Base-by-base conservation (phyloP, 2,888 invertebrate species). In the Philhelius pedissequus region DNA sequence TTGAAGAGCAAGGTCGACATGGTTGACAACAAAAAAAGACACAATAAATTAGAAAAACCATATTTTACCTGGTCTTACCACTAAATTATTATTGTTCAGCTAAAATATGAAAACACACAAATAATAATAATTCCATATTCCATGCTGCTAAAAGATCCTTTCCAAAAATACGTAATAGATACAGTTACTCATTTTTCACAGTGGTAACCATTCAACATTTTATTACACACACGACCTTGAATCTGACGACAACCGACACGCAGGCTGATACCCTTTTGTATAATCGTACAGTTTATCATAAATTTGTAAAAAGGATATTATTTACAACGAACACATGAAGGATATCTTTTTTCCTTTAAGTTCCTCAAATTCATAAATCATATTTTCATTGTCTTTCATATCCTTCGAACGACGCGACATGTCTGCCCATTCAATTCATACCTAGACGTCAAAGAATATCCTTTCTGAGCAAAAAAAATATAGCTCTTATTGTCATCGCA, bases 221-320 rank as follows among this genome's bases (percentile, higher is more conserved):
- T 74, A 83, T 74, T 74, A 35, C 64, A 30, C 2, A 1, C 4
- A 60, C 38, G 79, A 35, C 84, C 66, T 66, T 75, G 70, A 30
- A 45, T 15, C 15, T 32, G 13, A 38, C 56, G 52, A 35, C 45
- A 13, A 20, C 20, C 20, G 11, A 35, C 9, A 15, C 58, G 45
- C 73, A 52, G 74, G 68, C 70, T 66, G 84, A 68, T 75, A 79
- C 79, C 84, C 79, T 84, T 84, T 84, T 84, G 84, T 84, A 45
- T 60, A 79, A 79, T 66, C 64, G 40, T 18, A 38, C 25, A 48
- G 75, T 71, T 80, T 80, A 79, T 79, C 83, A 79, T 79, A 83
- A 74, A 83, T 74, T 73, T 73, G 40, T 78, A 52, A 8, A 15
- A 82, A 82, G 78, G 73, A 82, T 82, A 32, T 35, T n/a, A n/a